phyloP scores from a whole-genome alignment of 2,113 vertebrate genomes.

The Setophaga coronata region DNA sequence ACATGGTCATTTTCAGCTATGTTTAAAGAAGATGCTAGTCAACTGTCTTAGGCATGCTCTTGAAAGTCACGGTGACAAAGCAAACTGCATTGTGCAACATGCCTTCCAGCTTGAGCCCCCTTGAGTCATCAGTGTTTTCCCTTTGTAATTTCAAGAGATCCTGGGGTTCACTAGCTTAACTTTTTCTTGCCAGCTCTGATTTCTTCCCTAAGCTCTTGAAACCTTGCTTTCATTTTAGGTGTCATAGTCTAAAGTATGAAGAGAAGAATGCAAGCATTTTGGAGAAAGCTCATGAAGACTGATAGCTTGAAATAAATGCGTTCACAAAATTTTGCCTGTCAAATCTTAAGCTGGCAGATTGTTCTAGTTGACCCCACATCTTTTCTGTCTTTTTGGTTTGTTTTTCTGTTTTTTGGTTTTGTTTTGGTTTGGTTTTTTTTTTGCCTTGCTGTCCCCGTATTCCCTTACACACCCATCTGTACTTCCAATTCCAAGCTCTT shows the following conservation, averaged over 20 bases:
- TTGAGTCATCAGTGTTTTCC: conserved; percentile 54
- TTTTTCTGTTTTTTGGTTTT: neutral
- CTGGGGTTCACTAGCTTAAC: conserved; percentile 71
- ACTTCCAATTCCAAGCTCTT: neutral
- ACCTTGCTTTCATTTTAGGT: neutral
- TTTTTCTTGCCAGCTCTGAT: conserved; percentile 73
- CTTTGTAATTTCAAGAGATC: conserved; percentile 50
- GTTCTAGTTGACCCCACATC: conserved; percentile 69
- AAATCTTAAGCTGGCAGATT: conserved; percentile 68
- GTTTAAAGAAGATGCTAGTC: neutral
- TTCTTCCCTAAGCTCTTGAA: conserved; percentile 14
- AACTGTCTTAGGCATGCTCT: conserved; percentile 12
- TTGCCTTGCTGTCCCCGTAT: neutral
- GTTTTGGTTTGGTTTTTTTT: neutral
- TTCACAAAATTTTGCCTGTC: neutral
- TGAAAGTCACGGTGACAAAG: conserved; percentile 34
- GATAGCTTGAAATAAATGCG: neutral
- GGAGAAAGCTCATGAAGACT: neutral
- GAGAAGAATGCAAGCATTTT: conserved; percentile 27
- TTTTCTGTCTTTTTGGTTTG: neutral
- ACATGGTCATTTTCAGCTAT: conserved; percentile 29
- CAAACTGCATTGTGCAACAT: conserved; percentile 46
- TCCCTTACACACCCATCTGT: neutral
- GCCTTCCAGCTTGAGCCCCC: conserved; percentile 76
- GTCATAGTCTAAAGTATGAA: conserved; percentile 24